These are phyloP conservation scores for Corythornis madagascariensis DNA, from an alignment of 2,113 vertebrate genomes.

Conservation along the genomic window DNA sequence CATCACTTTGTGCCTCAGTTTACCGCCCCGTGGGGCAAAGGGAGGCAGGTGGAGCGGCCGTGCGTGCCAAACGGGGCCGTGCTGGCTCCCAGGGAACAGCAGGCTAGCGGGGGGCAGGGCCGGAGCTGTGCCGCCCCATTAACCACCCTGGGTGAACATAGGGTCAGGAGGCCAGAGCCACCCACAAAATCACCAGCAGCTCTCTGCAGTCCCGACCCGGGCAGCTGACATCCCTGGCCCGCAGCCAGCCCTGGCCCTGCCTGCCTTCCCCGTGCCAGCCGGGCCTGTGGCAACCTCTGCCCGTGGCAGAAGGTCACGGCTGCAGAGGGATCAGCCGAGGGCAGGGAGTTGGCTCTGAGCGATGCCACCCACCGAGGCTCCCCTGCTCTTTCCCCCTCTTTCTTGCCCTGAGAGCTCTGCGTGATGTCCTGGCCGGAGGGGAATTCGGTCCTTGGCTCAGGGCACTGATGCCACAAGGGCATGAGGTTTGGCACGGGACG, in stretches of 20 bases:
- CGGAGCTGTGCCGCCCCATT: conserved; percentile 52
- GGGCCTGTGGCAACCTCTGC: conserved; percentile 35
- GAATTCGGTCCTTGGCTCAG: neutral
- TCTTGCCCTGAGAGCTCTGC: neutral
- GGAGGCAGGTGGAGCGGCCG: neutral
- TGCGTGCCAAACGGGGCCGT: fast-evolving
- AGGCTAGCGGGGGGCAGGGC: neutral
- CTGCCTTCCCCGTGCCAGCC: neutral
- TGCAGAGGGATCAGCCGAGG: neutral
- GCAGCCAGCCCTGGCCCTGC: neutral
- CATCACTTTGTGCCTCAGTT: neutral
- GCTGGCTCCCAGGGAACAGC: neutral
- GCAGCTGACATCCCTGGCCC: conserved; percentile 33
- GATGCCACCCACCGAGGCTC: neutral
- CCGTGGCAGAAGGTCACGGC: conserved; percentile 6
- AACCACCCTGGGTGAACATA: conserved; percentile 34
- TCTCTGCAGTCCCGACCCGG: neutral
- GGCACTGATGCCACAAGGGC: neutral
- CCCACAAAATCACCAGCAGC: neutral
- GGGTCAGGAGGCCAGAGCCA: conserved; percentile 44
- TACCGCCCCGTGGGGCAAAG: neutral
- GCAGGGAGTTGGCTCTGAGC: neutral
- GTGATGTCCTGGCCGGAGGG: fast-evolving
- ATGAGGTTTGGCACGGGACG: neutral
- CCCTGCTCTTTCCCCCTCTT: neutral